Conservation (phyloP, 64 coral and sea anemone species). For the Stichodactyla mertensii region DNA sequence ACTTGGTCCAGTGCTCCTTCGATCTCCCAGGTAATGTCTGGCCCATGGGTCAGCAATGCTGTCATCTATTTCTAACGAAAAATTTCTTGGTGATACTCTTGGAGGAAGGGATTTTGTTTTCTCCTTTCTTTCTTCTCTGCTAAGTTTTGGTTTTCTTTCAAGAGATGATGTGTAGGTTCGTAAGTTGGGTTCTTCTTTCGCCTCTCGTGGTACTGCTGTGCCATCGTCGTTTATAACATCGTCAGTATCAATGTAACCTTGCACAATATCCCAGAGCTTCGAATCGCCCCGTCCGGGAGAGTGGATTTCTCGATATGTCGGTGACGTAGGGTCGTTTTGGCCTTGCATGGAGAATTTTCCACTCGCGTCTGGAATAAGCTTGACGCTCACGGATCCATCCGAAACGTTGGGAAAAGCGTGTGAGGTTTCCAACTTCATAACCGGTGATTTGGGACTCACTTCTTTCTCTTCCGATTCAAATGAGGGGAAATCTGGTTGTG, state of each 20-base stretch:
- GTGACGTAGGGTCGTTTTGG: neutral
- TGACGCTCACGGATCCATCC: conserved; percentile 2
- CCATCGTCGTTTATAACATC: conserved; percentile 10
- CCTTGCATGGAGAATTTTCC: neutral
- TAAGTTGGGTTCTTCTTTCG: neutral
- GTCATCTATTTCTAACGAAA: conserved; percentile 21
- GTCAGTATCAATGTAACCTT: conserved; percentile 28
- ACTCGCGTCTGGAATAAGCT: neutral
- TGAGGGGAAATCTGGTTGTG: neutral
- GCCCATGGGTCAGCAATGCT: conserved; percentile 8
- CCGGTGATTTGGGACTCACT: neutral
- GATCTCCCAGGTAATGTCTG: conserved; percentile 19
- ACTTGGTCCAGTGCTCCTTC: neutral
- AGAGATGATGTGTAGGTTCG: neutral
- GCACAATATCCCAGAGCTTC: conserved; percentile 20
- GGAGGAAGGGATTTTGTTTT: conserved; percentile 1
- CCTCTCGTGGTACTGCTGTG: neutral
- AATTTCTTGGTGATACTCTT: neutral
- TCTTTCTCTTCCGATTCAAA: neutral
- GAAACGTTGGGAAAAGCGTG: neutral
- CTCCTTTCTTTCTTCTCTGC: conserved; percentile 8
- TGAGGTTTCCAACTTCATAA: neutral
- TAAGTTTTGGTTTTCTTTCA: neutral
- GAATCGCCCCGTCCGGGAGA: neutral
- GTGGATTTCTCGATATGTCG: neutral